These are phyloP conservation scores for Synanthedon myopaeformis DNA, from an alignment of 2,888 invertebrate species.

Conservation along the genomic window DNA sequence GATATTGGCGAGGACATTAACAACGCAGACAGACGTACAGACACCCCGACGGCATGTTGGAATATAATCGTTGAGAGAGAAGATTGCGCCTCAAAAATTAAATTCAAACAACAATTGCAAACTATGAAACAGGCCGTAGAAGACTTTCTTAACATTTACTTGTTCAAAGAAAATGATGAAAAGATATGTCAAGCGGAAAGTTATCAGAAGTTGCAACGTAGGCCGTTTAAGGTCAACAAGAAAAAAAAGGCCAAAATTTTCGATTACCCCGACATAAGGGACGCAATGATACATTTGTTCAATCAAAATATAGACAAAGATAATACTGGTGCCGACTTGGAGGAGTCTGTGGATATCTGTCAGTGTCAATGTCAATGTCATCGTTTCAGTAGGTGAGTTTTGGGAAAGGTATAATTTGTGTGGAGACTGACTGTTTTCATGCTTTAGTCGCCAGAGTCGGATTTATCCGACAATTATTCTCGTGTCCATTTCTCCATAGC, in stretches of 20 bases:
- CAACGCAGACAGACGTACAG: constrained; percentile 16
- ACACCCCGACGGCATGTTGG: constrained; percentile 42
- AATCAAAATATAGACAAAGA: constrained; percentile 6
- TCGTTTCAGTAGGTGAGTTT: not conserved
- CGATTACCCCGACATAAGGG: constrained; percentile 52
- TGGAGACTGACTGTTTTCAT: no score
- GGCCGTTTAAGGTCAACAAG: constrained; percentile 20
- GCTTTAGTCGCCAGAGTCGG: no score
- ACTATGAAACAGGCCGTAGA: constrained; percentile 42
- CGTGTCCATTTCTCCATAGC: no score
- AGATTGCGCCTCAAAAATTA: constrained; percentile 31
- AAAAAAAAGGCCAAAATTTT: constrained; percentile 50
- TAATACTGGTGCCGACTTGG: constrained; percentile 6
- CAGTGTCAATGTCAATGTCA: constrained; percentile 32
- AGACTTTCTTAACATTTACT: constrained; percentile 28
- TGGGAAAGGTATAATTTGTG: no score
- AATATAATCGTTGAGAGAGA: constrained; percentile 47
- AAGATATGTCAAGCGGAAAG: constrained; percentile 6
- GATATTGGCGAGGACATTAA: constrained; percentile 21
- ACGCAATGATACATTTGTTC: constrained; percentile 46
- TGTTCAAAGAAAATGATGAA: constrained; percentile 18
- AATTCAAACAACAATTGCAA: constrained; percentile 37
- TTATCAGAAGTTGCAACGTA: constrained; percentile 9
- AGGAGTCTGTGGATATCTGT: constrained; percentile 19
- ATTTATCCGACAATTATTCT: no score